Evolutionary conservation across 2,797 vertebrate species (phyloP), one percentile per base, ranked within the genome.

Genomic region (Danio tinwini): DNA sequence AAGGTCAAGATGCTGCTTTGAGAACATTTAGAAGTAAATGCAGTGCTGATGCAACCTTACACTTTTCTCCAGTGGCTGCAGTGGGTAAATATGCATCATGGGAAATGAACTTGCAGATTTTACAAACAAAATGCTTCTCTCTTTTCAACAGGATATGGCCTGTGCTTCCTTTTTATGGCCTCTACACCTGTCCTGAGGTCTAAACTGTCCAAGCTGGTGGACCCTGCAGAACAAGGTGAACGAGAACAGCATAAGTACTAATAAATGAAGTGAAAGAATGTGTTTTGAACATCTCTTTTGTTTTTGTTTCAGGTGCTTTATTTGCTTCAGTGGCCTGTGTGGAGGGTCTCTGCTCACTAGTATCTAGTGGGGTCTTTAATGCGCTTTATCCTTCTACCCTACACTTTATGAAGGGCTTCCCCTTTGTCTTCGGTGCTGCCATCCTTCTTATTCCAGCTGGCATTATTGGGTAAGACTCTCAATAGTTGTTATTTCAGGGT

Each of bases 271-370:
- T 40, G 0, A 16, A 53, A 58, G 3, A 37, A 6, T 29, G 21
- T 19, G 1, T 77, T 70, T 62, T 72, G 10, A 9, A 21, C 10
- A 17, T 40, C 5, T 58, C 3, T 52, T n/a, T 47, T 76, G 49
- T 7, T 45, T 16, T 70, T 17, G 4, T 89, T 90, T 49, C 82
- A 95, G 98, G 98, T 74, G 93, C 94, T 37, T 93, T 99, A 19
- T 99, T 99, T 82, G 96, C 98, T 0, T 93, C 94, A 0, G 87
- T 97, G 81, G 96, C 96, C 79, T 98, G 97, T 55, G 93, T 98
- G 86, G 93, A 97, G 85, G 93, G 91, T 2, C 82, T 97, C 47
- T 96, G 94, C 76, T 95, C 91, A 0, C 89, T 99, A 4, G 92
- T 91, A 19, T 92, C 96, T 68, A 95, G 94, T 0, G 87, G 94